Evolutionary conservation across 2,797 vertebrate species (phyloP), one percentile per base, ranked within the genome.

Genomic region (Ceyx erithaca): DNA sequence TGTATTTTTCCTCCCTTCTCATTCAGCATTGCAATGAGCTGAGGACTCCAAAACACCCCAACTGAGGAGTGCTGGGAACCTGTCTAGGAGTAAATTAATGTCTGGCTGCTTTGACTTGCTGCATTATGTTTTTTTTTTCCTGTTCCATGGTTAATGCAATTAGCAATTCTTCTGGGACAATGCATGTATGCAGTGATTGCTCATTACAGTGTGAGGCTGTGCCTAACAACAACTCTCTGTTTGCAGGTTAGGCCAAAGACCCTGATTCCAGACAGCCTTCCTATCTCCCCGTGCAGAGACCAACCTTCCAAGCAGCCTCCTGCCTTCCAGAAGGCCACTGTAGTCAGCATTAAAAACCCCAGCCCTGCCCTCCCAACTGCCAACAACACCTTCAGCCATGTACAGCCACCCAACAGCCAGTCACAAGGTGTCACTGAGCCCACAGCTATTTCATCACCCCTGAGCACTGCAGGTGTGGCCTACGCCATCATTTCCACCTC

Each of bases 211-310:
- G 37, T 45, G 46, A 55, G 61, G 31, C 68, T 30, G n/a, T 31
- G 25, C 43, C 62, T 77, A 10, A 12, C 40, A 30, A 59, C 0
- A 0, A 33, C 30, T 72, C 75, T 96, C 75, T 80, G n/a, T 63
- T 89, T 75, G 46, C 96, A 99, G 99, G 99, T 99, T 98, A 99
- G 99, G 98, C 99, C 99, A 99, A 99, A 99, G 99, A 99, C 98
- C 94, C 98, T 98, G 98, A 99, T 99, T 97, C 99, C 99, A 85
- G 98, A 99, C 97, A 99, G 99, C 98, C 99, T 99, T 97, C 99
- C 99, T 37, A 90, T 98, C 96, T 97, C 98, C 91, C 98, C 98
- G 2, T 98, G 98, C 96, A 98, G 98, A 98, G 98, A 99, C 90
- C 98, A 98, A 96, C 98, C 97, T 83, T 98, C 98, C 97, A 98